Base-by-base conservation (phyloP, 2,888 invertebrate genomes). In the Calameuta pallipes region DNA sequence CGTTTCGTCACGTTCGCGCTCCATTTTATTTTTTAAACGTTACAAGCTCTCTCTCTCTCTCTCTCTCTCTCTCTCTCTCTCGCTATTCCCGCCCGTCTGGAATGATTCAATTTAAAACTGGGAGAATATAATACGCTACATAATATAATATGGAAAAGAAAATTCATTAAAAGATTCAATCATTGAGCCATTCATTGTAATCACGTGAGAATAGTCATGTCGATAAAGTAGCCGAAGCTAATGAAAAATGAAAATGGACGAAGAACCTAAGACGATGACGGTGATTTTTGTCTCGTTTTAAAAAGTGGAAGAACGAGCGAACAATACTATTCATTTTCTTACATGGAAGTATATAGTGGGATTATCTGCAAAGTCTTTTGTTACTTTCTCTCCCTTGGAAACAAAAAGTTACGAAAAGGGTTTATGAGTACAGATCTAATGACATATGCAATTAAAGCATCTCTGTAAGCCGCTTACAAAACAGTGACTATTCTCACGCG, bases 41-140 rank as follows among this genome's bases (percentile, higher is more conserved):
- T 23, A 56, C 56, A 56, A 56, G 23, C 80, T 83, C 75, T 80
- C 31, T 31, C 31, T 31, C 31, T 31, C 31, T 31, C 76, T 83
- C 80, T 80, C 78, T 77, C 78, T 83, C 77, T 82, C 80, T 35
- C 11, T 34, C 35, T 79, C 79, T 79, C 70, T 30, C 78, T 83
- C 80, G 80, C 79, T 74, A 81, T 76, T 79, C 73, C 79, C 73
- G 80, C 56, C 69, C 75, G 23, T 81, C 79, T 90, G 89, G 89
- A 90, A 90, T 89, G 90, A 87, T 88, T 56, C 56, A 56, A 83
- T 88, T 84, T 75, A 83, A 82, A 85, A 85, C 73, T 80, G 81
- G 80, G 82, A 83, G 81, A 81, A 82, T 83, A 75, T 71, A 71
- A 34, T 34, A 71, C 31, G 6, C 33, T 71, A 34, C 13, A 15